phyloP scores from a whole-genome alignment of 2,113 vertebrate species.

The Atherinomorus stipes region DNA sequence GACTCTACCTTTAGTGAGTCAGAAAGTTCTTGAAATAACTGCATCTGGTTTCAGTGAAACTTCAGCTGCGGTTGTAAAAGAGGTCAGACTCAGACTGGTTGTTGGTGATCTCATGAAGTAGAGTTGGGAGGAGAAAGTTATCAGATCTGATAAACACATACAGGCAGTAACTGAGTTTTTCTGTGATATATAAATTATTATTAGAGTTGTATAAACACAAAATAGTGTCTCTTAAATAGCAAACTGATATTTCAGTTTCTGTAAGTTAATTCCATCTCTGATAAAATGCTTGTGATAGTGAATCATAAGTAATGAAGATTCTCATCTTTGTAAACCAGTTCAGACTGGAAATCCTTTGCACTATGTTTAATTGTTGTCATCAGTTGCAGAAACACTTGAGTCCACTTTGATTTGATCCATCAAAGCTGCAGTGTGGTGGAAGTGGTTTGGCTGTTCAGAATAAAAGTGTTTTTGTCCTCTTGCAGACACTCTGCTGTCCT shows the following conservation, averaged over 20 bases:
- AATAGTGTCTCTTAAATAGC: no score
- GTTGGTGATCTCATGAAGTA: neutral
- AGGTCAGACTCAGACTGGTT: neutral
- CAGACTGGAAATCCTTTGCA: neutral
- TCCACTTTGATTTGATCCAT: conserved; percentile 16
- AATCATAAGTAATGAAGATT: neutral
- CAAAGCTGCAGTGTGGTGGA: no score
- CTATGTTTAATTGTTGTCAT: conserved; percentile 9
- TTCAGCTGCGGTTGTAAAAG: no score
- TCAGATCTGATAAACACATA: neutral
- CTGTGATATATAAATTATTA: neutral
- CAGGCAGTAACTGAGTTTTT: neutral
- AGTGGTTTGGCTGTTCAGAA: neutral
- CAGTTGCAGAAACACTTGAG: conserved; percentile 37
- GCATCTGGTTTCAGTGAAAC: neutral
- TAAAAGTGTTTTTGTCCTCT: neutral
- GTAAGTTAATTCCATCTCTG: neutral
- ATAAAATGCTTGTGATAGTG: neutral
- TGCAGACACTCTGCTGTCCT: conserved; percentile 18
- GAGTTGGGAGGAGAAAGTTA: neutral
- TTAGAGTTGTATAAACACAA: no score
- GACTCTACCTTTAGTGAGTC: neutral
- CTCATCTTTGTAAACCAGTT: neutral
- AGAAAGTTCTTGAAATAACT: neutral
- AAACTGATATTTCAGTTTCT: no score